These are phyloP conservation scores for Stenichneumon culpator DNA, from an alignment of 2,888 invertebrate species.

Conservation along the genomic window DNA sequence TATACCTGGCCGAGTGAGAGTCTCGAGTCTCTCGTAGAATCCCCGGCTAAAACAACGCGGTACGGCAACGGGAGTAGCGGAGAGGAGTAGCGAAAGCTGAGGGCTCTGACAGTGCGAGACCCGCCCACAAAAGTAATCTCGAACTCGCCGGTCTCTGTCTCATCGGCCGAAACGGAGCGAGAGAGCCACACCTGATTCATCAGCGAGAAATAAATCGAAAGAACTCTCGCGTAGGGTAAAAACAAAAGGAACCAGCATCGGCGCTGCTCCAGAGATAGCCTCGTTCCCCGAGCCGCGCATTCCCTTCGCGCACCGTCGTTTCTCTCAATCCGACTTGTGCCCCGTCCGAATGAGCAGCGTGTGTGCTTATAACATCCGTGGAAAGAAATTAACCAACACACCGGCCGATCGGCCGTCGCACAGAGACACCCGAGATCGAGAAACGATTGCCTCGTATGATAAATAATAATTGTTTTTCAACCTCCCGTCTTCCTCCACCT, in stretches of 20 bases:
- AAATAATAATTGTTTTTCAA: conserved; percentile 68
- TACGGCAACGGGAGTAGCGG: conserved; percentile 63
- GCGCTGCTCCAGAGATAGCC: conserved; percentile 26
- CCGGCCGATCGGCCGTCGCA: conserved; percentile 25
- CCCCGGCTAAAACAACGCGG: conserved; percentile 11
- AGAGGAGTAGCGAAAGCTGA: conserved; percentile 64
- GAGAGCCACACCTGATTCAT: conserved; percentile 83
- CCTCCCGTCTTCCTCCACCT: conserved; percentile 32
- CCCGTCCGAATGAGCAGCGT: conserved; percentile 34
- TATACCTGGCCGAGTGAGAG: conserved; percentile 70
- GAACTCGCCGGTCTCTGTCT: conserved; percentile 70
- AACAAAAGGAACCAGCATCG: conserved; percentile 42
- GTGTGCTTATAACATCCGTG: conserved; percentile 10
- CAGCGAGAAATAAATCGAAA: conserved; percentile 83
- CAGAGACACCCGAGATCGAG: conserved; percentile 53
- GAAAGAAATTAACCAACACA: conserved; percentile 44
- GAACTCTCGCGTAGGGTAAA: conserved; percentile 64
- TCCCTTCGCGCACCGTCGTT: conserved; percentile 40
- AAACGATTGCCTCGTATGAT: conserved; percentile 48
- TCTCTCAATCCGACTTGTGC: conserved; percentile 61
- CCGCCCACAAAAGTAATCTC: conserved; percentile 85
- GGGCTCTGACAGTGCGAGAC: conserved; percentile 84
- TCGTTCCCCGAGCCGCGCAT: conserved; percentile 29
- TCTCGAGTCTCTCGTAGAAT: conserved; percentile 46
- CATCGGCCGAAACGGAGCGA: conserved; percentile 64